Base-by-base conservation (phyloP, 2,797 vertebrate species). In the Chromis chromis region DNA sequence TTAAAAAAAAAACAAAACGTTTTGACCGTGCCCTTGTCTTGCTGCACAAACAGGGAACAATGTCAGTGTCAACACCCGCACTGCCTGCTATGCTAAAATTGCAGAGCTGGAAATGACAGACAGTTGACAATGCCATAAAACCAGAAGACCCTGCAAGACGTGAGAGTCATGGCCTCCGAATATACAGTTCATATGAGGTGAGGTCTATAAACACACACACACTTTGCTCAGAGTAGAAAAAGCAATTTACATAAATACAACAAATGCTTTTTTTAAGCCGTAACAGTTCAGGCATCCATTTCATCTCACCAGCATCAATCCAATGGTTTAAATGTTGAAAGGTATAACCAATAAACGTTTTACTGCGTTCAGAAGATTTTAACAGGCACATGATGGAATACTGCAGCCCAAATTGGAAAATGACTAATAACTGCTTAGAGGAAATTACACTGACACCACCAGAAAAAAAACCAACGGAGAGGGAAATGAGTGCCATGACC, bases 401-500 rank as follows among this genome's bases (percentile, higher is more conserved):
- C 0, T 44, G 12, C 21, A 40, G 36, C 1, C 3, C 10, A 55
- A 63, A 22, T 4, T 44, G 54, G 17, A 44, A 55, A 63, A 61
- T 16, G 5, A 70, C 42, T 22, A 39, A 28, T 25, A 44, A 16
- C 6, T 1, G 4, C 50, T 31, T 6, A 56, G 27, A n/a, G 13
- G 59, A 76, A 49, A 33, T 40, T 10, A 55, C 14, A 58, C 2
- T 1, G 25, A 44, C 12, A 60, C 25, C 21, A 52, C 25, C 10
- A 40, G 3, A 50, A 40, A 22, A 14, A 42, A 44, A 60, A 33
- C 33, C 53, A 19, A 65, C 28, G 5, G 36, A 54, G 17, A 36
- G n/a, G 31, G 42, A 81, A 79, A 70, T 57, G 54, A 77, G 25
- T 74, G 70, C 19, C 16, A 33, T 68, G 76, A 85, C 83, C 79